Base-by-base conservation (phyloP, 2,888 invertebrate species). In the Dasysyrphus tricinctus region DNA sequence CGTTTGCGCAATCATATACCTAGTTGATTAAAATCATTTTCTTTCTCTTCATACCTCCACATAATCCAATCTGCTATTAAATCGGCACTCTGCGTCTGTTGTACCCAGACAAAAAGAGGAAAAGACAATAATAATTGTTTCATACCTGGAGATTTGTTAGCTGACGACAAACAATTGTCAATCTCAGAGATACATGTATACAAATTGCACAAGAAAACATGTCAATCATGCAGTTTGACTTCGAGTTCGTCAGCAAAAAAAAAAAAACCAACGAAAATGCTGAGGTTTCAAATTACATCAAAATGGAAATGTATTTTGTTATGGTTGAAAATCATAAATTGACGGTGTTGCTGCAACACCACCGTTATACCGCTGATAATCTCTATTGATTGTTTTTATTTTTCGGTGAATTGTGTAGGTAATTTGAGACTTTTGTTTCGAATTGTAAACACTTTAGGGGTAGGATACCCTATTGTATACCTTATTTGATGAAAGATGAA, bases 391-490 rank as follows among this genome's bases (percentile, higher is more conserved):
- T 80, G 51, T 74, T 74, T n/a, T 63, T 39, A 37, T 24, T 63
- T 80, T 37, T 56, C 39, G 70, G 7, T 49, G 49, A 65, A 59
- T 59, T 56, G 1, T 24, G 7, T 32, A 7, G 32, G 77, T 77
- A 85, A 85, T 77, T 19, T 56, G 84, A 85, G 32, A 80, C 69
- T 51, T 73, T 79, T 70, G 32, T 65, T 49, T 34, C 39, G 9
- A 63, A 44, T 24, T 76, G 76, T 80, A 85, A 85, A 85, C 84
- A 80, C 42, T 69, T 76, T 76, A 61, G 69, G 76, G 80, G 72
- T 70, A 51, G 74, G 39, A 32, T 59, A 34, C 57, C 12, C 34
- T 67, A 39, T 37, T 61, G n/a, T 29, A n/a, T 16, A 51, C 32
- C 16, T 49, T 34, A 39, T 61, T 67, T 2, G 61, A 57, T 19